Base-by-base conservation (phyloP, 2,888 invertebrate species). In the Parnassius apollo region DNA sequence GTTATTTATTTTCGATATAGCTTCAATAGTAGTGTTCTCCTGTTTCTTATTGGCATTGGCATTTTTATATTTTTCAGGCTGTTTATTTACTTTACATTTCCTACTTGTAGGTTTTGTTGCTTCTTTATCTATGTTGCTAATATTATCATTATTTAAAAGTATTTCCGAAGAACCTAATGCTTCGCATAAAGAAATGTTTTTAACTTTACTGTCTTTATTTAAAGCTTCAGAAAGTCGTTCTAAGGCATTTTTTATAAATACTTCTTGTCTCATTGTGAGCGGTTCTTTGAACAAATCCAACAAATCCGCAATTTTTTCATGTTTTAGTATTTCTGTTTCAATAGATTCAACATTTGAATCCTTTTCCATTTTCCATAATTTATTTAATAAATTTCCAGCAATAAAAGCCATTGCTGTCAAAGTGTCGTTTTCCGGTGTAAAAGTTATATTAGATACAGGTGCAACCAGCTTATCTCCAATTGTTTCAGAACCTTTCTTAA, bases 371-470 rank as follows among this genome's bases (percentile, higher is more conserved):
- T 85, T 82, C 91, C 91, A 91, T 44, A 91, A 68, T 69, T 86
- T 86, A 66, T 86, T 89, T n/a, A 91, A 69, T 49, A 91, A 69
- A 73, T 89, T 88, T 0, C 91, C 91, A 68, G 91, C 91, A 65
- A 91, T 91, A 42, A 83, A 88, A 0, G 89, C 83, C 85, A 91
- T 87, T 42, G 91, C 89, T 56, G 85, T 86, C 18, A 88, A 68
- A 3, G 91, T 90, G 59, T 90, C 89, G 66, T 90, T 91, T 76
- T 88, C 88, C 18, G 85, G 79, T n/a, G 85, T 86, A 62, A 90
- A 91, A 4, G 88, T 88, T 10, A 91, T 85, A 59, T 88, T 91
- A 18, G 91, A 90, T 62, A 83, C 81, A 1, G 86, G 75, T 49
- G 81, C 71, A 2, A 81, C 77, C 42, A 72, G 71, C 56, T 68